Evolutionary conservation across 2,797 vertebrate species (phyloP).

Genomic region (Hoplostethus atlanticus): DNA sequence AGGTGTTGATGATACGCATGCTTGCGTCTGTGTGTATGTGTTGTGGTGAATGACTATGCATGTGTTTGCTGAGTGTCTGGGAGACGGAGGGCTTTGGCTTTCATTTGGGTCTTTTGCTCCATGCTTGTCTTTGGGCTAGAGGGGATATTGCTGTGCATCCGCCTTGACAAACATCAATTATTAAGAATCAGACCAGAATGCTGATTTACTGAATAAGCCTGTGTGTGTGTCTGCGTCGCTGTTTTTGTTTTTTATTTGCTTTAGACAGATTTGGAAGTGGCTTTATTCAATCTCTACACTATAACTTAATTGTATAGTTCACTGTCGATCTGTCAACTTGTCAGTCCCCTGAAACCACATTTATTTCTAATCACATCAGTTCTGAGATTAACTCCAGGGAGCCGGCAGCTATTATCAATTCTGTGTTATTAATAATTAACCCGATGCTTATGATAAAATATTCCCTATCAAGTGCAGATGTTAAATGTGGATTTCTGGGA

Average conservation of each 20-base stretch:
- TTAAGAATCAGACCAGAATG: constrained; percentile 63
- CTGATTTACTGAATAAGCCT: constrained; percentile 59
- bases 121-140: constrained; percentile 63
- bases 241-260: constrained; percentile 33
- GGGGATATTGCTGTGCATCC: constrained; percentile 51
- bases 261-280: constrained; percentile 35
- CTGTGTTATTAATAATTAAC: constrained; percentile 79
- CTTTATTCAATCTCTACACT: constrained; percentile 43
- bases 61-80: constrained; percentile 47
- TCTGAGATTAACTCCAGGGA: constrained; percentile 62
- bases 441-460: constrained; percentile 55
- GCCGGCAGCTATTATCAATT: constrained; percentile 71
- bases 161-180: constrained; percentile 71
- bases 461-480: constrained; percentile 73
- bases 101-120: constrained; percentile 65
- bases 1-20: not conserved
- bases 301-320: constrained; percentile 51
- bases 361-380: constrained; percentile 69
- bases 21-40: constrained; percentile 8
- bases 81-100: constrained; percentile 62
- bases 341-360: constrained; percentile 52
- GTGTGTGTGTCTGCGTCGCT: not conserved
- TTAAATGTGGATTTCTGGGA: constrained; percentile 61
- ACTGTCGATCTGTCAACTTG: constrained; percentile 59
- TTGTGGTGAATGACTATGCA: constrained; percentile 53